Percentiles rank a stretch among this genome's conserved stretches.
Evolutionary conservation across 2,797 vertebrate genomes (phyloP).

Genomic region (Esox masquinongy): DNA sequence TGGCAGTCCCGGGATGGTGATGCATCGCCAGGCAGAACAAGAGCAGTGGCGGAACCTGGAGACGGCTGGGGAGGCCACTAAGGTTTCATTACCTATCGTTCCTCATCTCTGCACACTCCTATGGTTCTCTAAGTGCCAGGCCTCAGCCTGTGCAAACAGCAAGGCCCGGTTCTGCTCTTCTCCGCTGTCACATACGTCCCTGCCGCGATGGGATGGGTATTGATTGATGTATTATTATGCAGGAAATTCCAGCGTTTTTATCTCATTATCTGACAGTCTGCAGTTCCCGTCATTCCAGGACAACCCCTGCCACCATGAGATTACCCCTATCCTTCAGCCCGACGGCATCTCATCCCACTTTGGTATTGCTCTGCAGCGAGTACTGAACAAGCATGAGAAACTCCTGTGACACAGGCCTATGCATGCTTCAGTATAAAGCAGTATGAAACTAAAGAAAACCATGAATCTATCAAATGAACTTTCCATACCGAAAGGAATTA

Average conservation of each 20-base stretch:
- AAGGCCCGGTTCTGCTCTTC: slow-evolving; percentile 36
- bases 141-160: slow-evolving; percentile 54
- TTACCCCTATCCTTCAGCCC: slow-evolving; percentile 35
- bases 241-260: slow-evolving; percentile 53
- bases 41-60: slow-evolving; percentile 41
- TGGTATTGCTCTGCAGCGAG: slow-evolving; percentile 24
- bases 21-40: slow-evolving; percentile 28
- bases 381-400: slow-evolving; percentile 35
- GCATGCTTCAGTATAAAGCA: not conserved
- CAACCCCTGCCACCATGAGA: slow-evolving; percentile 47
- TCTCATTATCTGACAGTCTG: slow-evolving; percentile 62
- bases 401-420: slow-evolving; percentile 15
- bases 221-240: slow-evolving; percentile 67
- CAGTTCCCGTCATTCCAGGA: slow-evolving; percentile 37
- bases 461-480: not conserved
- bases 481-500: not conserved
- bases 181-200: slow-evolving; percentile 32
- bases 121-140: slow-evolving; percentile 32
- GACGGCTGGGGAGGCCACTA: slow-evolving; percentile 62
- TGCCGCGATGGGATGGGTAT: slow-evolving; percentile 46
- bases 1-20: slow-evolving; percentile 36
- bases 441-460: not conserved
- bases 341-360: slow-evolving; percentile 28
- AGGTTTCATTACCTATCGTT: slow-evolving; percentile 50
- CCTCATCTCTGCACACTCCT: slow-evolving; percentile 35